Conservation (phyloP, 1,140 invertebrate species). For the Drosophila punjabiensis region DNA sequence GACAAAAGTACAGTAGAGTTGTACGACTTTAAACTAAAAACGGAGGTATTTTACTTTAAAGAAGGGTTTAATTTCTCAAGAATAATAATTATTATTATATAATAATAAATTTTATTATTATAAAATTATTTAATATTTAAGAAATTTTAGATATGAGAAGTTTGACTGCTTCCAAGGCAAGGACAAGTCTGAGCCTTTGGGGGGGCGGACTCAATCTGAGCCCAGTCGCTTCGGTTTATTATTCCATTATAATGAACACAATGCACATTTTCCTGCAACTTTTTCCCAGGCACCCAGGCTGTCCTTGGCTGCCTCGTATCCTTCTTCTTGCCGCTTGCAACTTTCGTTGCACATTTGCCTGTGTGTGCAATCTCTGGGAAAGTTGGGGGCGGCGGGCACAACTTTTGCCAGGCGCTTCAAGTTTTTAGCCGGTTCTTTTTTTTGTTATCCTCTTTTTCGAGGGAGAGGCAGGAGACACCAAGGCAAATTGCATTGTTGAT, state of each 20-base stretch:
- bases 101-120: neutral
- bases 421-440: conserved; percentile 63
- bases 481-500: conserved; percentile 83
- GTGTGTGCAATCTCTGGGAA: conserved; percentile 59
- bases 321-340: conserved; percentile 55
- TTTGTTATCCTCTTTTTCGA: conserved; percentile 24
- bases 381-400: conserved; percentile 42
- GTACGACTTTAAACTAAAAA: neutral
- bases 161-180: conserved; percentile 19
- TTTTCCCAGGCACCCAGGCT: conserved; percentile 47
- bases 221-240: conserved; percentile 69
- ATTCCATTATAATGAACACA: conserved; percentile 83
- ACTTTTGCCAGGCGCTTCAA: conserved; percentile 66
- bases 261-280: conserved; percentile 73
- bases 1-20: conserved; percentile 22
- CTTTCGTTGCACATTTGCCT: conserved; percentile 77
- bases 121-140: neutral
- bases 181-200: conserved; percentile 12
- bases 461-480: conserved; percentile 50
- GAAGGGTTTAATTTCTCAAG: neutral
- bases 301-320: conserved; percentile 34
- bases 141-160: neutral
- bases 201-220: conserved; percentile 38
- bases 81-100: neutral
- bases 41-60: neutral